These are phyloP conservation scores for Odontamblyopus rebecca DNA, from an alignment of 2,797 vertebrate genomes.

Conservation along the genomic window DNA sequence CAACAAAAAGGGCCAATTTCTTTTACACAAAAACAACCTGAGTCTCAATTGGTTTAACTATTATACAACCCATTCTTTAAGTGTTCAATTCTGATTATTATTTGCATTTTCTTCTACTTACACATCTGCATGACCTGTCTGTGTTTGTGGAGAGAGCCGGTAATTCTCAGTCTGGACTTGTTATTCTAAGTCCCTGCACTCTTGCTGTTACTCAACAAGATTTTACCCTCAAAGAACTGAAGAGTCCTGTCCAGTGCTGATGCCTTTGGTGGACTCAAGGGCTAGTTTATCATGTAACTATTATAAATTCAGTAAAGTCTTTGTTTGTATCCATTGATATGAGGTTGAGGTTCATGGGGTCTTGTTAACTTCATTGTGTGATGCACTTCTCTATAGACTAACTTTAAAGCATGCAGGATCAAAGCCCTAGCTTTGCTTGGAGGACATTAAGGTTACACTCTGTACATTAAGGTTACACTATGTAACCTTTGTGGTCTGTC, in stretches of 20 bases:
- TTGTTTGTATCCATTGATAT: slow-evolving; percentile 14
- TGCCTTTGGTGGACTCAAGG: background rate
- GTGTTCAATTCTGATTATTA: background rate
- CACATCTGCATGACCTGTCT: slow-evolving; percentile 10
- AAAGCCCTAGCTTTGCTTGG: no score
- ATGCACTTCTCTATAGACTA: background rate
- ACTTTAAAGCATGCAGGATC: background rate
- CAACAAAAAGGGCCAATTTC: no score
- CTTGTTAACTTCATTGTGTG: background rate
- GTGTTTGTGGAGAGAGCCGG: slow-evolving; percentile 16
- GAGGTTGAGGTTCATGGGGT: slow-evolving; percentile 11
- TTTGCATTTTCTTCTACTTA: background rate
- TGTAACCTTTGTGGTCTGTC: no score
- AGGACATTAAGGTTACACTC: no score
- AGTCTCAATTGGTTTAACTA: no score
- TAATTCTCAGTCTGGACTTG: slow-evolving; percentile 28
- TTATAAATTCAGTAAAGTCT: background rate
- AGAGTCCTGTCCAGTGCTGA: slow-evolving; percentile 3
- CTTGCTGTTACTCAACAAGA: slow-evolving; percentile 12
- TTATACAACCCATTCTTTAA: no score
- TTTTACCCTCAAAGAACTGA: slow-evolving; percentile 5
- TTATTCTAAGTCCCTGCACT: slow-evolving; percentile 18
- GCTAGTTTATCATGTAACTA: background rate
- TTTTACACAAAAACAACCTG: no score
- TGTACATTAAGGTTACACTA: no score